These are phyloP conservation scores for Drosophila mettleri DNA, from an alignment of 2,888 invertebrate species.

Conservation along the genomic window DNA sequence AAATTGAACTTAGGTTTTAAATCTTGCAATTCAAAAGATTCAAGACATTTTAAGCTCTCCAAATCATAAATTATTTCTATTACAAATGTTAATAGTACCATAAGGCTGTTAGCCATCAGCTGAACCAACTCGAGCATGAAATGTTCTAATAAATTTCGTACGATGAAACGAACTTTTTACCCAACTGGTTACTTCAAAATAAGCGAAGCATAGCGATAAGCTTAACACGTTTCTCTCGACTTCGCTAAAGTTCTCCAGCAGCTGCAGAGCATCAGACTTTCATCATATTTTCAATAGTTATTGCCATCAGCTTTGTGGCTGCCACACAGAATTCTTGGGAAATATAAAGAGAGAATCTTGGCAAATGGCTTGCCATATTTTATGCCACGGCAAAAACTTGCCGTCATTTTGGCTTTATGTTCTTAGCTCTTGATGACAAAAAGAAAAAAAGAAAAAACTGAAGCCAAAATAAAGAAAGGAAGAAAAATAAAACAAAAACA, in stretches of 20 bases:
- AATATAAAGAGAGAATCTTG: slow-evolving; percentile 11
- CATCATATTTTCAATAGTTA: slow-evolving; percentile 2
- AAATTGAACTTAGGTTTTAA: too few relatives aligned
- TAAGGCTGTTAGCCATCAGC: background rate
- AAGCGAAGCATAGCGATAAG: background rate
- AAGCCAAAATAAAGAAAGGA: background rate
- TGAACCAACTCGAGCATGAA: background rate
- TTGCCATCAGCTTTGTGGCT: slow-evolving; percentile 2
- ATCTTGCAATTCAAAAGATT: too few relatives aligned
- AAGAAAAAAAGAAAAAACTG: slow-evolving; percentile 16
- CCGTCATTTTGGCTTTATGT: slow-evolving; percentile 41
- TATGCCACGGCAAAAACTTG: slow-evolving; percentile 33
- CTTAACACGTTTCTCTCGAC: background rate
- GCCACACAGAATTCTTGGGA: slow-evolving; percentile 14
- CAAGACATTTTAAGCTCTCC: too few relatives aligned
- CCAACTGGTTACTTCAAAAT: background rate
- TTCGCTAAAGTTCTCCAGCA: background rate
- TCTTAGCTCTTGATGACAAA: slow-evolving; percentile 37
- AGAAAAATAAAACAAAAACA: slow-evolving; percentile 8
- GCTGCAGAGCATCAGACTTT: slow-evolving; percentile 13
- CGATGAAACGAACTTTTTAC: background rate
- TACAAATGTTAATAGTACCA: background rate
- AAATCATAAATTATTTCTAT: background rate
- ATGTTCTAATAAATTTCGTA: slow-evolving; percentile 1
- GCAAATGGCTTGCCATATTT: slow-evolving; percentile 38